Evolutionary conservation across 2,113 vertebrate genomes (phyloP).

Genomic region (Anguilla rostrata): DNA sequence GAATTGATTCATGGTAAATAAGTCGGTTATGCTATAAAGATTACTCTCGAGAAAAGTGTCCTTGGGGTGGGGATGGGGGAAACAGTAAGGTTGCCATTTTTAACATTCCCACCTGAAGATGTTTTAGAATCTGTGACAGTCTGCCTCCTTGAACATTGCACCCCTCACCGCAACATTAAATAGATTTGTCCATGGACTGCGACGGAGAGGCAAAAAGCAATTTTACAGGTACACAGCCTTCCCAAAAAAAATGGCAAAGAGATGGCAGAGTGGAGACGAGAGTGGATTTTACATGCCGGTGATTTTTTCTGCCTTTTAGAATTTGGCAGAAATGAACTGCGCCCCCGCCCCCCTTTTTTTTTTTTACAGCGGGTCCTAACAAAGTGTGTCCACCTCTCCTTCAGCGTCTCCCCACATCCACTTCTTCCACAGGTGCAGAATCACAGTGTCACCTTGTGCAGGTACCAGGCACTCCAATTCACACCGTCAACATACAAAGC

Average conservation of each 20-base stretch:
- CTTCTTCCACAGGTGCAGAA: neutral
- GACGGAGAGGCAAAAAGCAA: neutral
- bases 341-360: neutral
- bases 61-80: neutral
- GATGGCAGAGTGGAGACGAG: neutral
- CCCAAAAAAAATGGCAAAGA: neutral
- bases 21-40: neutral
- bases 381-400: neutral
- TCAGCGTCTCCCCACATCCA: too few species aligned
- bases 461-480: too few species aligned
- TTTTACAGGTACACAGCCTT: conserved; percentile 2
- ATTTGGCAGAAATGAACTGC: neutral
- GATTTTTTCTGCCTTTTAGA: neutral
- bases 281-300: neutral
- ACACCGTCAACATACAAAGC: too few species aligned
- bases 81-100: neutral
- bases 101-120: neutral
- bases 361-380: neutral
- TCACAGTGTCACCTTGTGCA: too few species aligned
- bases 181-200: neutral
- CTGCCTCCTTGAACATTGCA: neutral
- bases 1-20: neutral
- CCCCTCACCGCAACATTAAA: neutral
- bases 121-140: neutral
- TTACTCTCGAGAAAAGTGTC: neutral